Base-by-base conservation (phyloP, 37 sponge, comb jelly and placozoan species). In the Axinella damicornis region DNA sequence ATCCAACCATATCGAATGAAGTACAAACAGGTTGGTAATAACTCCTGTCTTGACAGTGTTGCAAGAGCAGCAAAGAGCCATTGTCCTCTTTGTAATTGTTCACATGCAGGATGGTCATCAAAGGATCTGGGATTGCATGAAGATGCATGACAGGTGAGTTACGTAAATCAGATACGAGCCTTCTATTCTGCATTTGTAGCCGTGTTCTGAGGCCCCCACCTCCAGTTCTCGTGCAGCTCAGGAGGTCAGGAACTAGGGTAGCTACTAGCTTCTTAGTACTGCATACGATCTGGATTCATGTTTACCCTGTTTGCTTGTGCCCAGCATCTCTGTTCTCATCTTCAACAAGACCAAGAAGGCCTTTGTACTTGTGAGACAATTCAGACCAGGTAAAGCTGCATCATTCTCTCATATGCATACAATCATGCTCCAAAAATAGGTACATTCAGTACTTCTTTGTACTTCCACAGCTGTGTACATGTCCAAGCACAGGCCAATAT, bases 331-430 rank as follows among this genome's bases (percentile, higher is more conserved):
- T 32, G 73, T 97, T 2, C 83, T 97, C 46, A 78, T 97, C 6
- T 95, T 60, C 79, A 95, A 97, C 64, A 85, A 58, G 33, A 88
- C 96, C 5, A 92, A 90, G 69, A 30, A 90, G 38, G 76, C 82
- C 0, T 78, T 97, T 66, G 88, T 97, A 25, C 27, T 95, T 4
- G 98, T 97, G 20, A 87, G 78, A 64, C 98, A 97, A 76, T 97
- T 97, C 58, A 84, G 98, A 88, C 96, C 98, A 81, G 95, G 97
- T 97, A 86, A n/a, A 65, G n/a, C n/a, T n/a, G n/a, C n/a, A 46
- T 9, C 46, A 46, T 46, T 9, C 46, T 9, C 46, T 6, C 35
- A 21, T 14, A 22, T 4, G 5, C 70, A 31, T 34, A 36, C 37
- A 46, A 12, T 46, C 46, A 34, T 9, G 5, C 9, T n/a, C 2